Base-by-base conservation (phyloP, 2,888 invertebrate genomes). In the Polymixis lichenea region DNA sequence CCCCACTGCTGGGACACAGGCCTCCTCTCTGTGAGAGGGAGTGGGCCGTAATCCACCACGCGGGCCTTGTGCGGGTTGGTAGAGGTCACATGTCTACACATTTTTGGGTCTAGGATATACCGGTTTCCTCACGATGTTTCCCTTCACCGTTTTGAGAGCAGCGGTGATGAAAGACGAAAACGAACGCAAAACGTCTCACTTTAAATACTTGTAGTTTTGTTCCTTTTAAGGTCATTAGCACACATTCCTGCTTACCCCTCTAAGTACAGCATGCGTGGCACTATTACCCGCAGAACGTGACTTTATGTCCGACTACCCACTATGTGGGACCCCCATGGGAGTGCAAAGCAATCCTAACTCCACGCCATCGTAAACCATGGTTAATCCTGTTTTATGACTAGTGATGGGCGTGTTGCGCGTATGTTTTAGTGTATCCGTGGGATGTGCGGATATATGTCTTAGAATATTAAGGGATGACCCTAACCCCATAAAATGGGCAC, bases 381-480 rank as follows among this genome's bases (percentile, higher is more conserved):
- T 53, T 84, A 86, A 78, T 78, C 83, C 62, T 32, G 61, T 83
- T 83, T 80, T 86, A 86, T 68, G 74, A 61, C 76, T 86, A 84
- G 86, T 66, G 79, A 49, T 73, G 84, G 60, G 32, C 19, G 9
- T 22, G 13, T 9, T 25, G 3, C 1, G 38, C 58, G 75, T 62
- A 74, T 82, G 66, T 60, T n/a, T 60, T 53, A 0, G 5, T 25
- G 1, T 62, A 38, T 53, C 43, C n/a, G 53, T 32, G 1, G n/a
- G 7, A 22, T 19, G 0, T 19, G 13, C 17, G 49, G 46, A 77
- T 67, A 55, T 38, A 32, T 55, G 0, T 56, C n/a, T 32, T 32
- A n/a, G 19, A 11, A 60, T 32, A 32, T 3, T 32, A 32, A 4
- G 32, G 32, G 32, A 32, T 32, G 32, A 32, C 2, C 32, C 32